Evolutionary conservation across 2,113 vertebrate species (phyloP).

Genomic region (Neofelis nebulosa): DNA sequence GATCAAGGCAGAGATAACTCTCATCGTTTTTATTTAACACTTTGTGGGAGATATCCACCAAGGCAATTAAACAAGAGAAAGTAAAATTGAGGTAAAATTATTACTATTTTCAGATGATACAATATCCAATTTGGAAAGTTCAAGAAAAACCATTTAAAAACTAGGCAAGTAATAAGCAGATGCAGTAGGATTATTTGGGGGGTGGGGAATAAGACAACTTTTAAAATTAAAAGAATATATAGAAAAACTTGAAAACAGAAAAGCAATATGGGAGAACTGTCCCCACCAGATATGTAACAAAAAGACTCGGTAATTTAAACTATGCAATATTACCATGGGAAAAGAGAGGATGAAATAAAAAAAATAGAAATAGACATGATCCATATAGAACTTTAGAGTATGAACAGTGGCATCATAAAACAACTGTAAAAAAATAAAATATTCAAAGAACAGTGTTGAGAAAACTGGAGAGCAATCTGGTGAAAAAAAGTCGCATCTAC

Average conservation of each 20-base stretch:
- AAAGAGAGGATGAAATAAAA: neutral
- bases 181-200: neutral
- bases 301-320: neutral
- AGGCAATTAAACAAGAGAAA: neutral
- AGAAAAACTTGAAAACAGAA: neutral
- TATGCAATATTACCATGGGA: neutral
- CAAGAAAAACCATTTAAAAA: constrained; percentile 21
- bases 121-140: neutral
- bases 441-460: neutral
- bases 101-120: neutral
- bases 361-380: neutral
- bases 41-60: neutral
- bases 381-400: neutral
- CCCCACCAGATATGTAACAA: neutral
- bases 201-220: neutral
- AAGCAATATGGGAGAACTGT: neutral
- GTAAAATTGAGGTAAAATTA: constrained; percentile 7
- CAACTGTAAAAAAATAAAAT: neutral
- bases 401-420: neutral
- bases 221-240: neutral
- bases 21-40: neutral
- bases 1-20: neutral
- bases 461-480: neutral
- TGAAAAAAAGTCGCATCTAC: neutral
- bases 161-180: neutral